Conservation (phyloP, 2,113 vertebrate species). For the Sarotherodon lohbergeri region DNA sequence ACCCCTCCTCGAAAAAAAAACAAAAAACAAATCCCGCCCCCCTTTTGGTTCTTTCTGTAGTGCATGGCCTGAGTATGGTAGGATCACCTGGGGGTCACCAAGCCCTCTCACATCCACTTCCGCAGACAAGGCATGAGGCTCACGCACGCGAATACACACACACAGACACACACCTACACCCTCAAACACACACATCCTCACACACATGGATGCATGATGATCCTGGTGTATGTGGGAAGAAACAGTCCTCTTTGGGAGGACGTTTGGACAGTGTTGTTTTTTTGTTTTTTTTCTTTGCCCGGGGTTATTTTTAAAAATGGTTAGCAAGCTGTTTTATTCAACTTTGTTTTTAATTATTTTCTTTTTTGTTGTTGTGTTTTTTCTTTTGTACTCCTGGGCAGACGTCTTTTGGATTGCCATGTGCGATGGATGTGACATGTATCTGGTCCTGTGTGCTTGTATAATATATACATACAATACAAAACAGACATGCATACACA, state of each 20-base stretch:
- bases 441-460: conserved; percentile 72
- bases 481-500: conserved; percentile 77
- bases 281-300: conserved; percentile 23
- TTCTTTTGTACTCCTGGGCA: conserved; percentile 49
- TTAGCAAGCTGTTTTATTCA: conserved; percentile 49
- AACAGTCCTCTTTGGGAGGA: conserved; percentile 5
- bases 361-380: not conserved
- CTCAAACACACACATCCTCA: not conserved
- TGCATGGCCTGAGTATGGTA: conserved; percentile 94
- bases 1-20: conserved; percentile 9
- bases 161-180: not conserved
- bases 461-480: conserved; percentile 77
- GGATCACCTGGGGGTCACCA: conserved; percentile 71
- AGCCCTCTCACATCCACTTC: conserved; percentile 30
- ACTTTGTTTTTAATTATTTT: conserved; percentile 28
- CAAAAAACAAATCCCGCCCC: not conserved
- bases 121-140: conserved; percentile 66
- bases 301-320: conserved; percentile 60
- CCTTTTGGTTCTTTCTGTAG: conserved; percentile 73
- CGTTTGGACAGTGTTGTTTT: conserved; percentile 22
- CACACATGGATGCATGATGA: conserved; percentile 62
- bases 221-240: conserved; percentile 46
- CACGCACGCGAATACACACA: conserved; percentile 43
- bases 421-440: conserved; percentile 60
- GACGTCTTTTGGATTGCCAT: conserved; percentile 48